These are phyloP conservation scores for Meloe dianella DNA, from an alignment of 2,888 invertebrate genomes.

Conservation along the genomic window DNA sequence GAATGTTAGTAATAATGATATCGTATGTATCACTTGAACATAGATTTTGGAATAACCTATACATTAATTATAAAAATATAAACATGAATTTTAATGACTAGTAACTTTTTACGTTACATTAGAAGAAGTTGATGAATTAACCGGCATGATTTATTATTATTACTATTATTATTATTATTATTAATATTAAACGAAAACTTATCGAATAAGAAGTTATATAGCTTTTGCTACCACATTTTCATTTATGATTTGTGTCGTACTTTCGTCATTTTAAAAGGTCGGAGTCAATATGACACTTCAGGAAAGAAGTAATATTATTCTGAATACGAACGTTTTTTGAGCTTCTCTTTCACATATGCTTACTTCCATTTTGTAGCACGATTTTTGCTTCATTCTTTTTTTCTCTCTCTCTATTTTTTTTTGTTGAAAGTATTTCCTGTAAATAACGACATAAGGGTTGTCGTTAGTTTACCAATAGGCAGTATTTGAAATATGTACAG, in stretches of 20 bases:
- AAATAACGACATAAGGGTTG: conserved; percentile 30
- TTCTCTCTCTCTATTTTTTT: not conserved
- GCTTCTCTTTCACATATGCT: conserved; percentile 34
- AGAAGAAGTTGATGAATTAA: too few species aligned
- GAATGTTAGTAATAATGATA: too few species aligned
- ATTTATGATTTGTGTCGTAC: conserved; percentile 30
- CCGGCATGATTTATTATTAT: too few species aligned
- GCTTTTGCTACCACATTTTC: conserved; percentile 23
- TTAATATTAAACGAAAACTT: too few species aligned
- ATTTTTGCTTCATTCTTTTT: conserved; percentile 15
- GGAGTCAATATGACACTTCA: conserved; percentile 33
- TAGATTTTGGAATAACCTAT: too few species aligned
- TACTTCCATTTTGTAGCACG: conserved; percentile 34
- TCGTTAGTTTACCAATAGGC: conserved; percentile 33
- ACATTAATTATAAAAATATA: too few species aligned
- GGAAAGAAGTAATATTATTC: conserved; percentile 35
- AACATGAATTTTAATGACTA: too few species aligned
- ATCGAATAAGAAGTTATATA: not conserved
- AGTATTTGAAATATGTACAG: conserved; percentile 11
- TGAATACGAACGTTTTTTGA: conserved; percentile 33
- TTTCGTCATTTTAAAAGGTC: conserved; percentile 30
- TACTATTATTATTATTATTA: too few species aligned
- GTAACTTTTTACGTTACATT: too few species aligned
- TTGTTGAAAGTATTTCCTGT: conserved; percentile 33
- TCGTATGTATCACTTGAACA: too few species aligned